Conservation (phyloP, 2,797 vertebrate species). For the Arnoldichthys spilopterus region DNA sequence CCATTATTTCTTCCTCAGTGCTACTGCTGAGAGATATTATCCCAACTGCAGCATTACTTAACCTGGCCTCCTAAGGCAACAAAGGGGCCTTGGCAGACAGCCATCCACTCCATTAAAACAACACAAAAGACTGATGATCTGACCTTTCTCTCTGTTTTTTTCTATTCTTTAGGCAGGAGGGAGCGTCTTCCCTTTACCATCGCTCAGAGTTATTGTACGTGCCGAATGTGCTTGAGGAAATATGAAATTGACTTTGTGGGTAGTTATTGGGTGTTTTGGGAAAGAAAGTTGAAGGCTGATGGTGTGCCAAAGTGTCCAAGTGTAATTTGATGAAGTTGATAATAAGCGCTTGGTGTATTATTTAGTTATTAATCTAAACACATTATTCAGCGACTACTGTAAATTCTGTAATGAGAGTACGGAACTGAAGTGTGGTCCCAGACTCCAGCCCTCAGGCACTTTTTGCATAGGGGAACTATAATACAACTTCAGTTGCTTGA, state of each 20-base stretch:
- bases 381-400: not conserved
- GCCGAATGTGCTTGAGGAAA: conserved; percentile 47
- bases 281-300: conserved; percentile 42
- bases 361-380: not conserved
- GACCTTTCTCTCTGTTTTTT: conserved; percentile 73
- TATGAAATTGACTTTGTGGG: conserved; percentile 27
- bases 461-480: not conserved
- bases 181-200: conserved; percentile 56
- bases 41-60: conserved; percentile 67
- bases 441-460: not conserved
- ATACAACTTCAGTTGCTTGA: not conserved
- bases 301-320: not conserved
- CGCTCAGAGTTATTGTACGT: conserved; percentile 58
- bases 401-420: not conserved
- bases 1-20: conserved; percentile 30
- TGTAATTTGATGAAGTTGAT: not conserved
- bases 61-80: conserved; percentile 66
- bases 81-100: conserved; percentile 62
- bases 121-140: conserved; percentile 70
- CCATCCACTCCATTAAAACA: conserved; percentile 74
- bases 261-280: conserved; percentile 36
- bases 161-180: conserved; percentile 59
- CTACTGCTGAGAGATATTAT: conserved; percentile 63
- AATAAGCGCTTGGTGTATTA: not conserved
- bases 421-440: too few species aligned